Percentiles rank a stretch among this genome's conserved stretches.
Evolutionary conservation across 2,113 vertebrate species (phyloP).

Genomic region (Chloroceryle aenea): DNA sequence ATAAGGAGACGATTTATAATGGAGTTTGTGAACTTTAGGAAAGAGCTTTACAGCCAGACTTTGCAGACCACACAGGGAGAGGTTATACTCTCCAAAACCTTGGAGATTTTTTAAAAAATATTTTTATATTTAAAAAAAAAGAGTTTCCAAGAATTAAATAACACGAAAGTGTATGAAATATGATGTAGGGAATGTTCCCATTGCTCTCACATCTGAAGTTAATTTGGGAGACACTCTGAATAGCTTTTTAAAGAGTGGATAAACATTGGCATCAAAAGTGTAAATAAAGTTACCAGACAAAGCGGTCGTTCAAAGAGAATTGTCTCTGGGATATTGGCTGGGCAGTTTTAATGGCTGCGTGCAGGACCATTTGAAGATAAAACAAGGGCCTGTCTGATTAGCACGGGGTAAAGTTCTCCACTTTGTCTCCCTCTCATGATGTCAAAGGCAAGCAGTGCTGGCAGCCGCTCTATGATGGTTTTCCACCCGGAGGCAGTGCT

Average conservation of each 20-base stretch:
- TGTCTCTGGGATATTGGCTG: background rate
- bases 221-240: slow-evolving; percentile 67
- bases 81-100: slow-evolving; percentile 54
- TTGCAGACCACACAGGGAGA: slow-evolving; percentile 68
- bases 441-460: background rate
- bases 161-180: slow-evolving; percentile 62
- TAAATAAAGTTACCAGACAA: slow-evolving; percentile 73
- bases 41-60: slow-evolving; percentile 55
- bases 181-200: slow-evolving; percentile 64
- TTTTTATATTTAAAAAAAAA: slow-evolving; percentile 63
- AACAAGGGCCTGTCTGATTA: background rate
- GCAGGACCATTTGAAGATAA: slow-evolving; percentile 34
- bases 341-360: background rate
- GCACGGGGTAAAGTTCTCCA: accelerated
- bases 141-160: slow-evolving; percentile 72
- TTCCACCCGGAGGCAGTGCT: accelerated
- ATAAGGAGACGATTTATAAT: slow-evolving; percentile 67
- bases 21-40: slow-evolving; percentile 55
- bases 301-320: slow-evolving; percentile 58
- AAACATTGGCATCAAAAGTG: slow-evolving; percentile 74
- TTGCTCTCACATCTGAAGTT: slow-evolving; percentile 70
- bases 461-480: background rate
- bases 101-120: slow-evolving; percentile 64
- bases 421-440: background rate
- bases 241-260: slow-evolving; percentile 69